Conservation (phyloP, 1,140 invertebrate genomes). For the Drosophila pseudoananassae region DNA sequence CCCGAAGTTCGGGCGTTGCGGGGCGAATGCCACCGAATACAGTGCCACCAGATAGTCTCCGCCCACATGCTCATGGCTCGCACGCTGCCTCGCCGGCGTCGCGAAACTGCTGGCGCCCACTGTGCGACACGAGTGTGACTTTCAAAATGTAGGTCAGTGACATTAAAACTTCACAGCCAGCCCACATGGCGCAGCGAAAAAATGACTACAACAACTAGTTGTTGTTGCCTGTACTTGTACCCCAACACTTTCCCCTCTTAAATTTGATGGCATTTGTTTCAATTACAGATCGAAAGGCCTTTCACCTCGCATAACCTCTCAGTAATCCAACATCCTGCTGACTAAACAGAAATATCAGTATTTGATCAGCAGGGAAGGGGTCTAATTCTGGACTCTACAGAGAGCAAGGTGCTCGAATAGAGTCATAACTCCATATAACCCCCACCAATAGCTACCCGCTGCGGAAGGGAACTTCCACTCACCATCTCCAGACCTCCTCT, state of each 20-base stretch:
- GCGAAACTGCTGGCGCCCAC: slow-evolving; percentile 10
- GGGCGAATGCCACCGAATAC: slow-evolving; percentile 39
- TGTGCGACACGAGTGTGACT: slow-evolving; percentile 1
- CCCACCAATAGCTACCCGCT: too few relatives aligned
- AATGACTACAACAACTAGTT: slow-evolving; percentile 3
- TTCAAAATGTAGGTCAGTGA: slow-evolving; percentile 74
- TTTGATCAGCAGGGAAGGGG: background rate
- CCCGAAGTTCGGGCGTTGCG: slow-evolving; percentile 27
- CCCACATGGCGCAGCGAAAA: slow-evolving; percentile 31
- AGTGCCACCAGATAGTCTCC: slow-evolving; percentile 19
- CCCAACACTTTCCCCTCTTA: background rate
- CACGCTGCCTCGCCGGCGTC: background rate
- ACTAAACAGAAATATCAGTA: background rate
- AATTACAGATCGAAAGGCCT: slow-evolving; percentile 7
- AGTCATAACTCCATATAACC: too few relatives aligned
- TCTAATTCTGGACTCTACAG: background rate
- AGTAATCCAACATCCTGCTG: background rate
- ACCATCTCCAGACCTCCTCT: slow-evolving; percentile 97
- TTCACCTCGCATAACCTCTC: slow-evolving; percentile 23
- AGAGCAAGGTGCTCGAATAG: too few relatives aligned
- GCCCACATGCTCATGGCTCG: background rate
- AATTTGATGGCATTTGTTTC: background rate
- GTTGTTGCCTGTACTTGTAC: background rate
- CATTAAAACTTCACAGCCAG: slow-evolving; percentile 61
- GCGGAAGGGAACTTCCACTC: slow-evolving; percentile 53